Conservation (phyloP, 2,888 invertebrate genomes). For the Apocheima hispidaria region DNA sequence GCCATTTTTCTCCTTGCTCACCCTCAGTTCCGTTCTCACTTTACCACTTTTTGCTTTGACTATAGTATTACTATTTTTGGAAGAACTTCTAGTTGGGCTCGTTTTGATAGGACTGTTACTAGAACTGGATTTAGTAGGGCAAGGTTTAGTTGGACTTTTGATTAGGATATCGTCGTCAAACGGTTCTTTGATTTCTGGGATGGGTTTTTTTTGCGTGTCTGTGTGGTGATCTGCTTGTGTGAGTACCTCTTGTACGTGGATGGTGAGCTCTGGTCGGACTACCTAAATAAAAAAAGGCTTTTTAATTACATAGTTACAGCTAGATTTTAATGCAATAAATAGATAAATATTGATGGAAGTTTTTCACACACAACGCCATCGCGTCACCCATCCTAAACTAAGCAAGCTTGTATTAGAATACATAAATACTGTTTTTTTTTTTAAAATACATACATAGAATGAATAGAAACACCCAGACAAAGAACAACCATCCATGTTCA, state of each 20-base stretch:
- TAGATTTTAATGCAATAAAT: too few species aligned
- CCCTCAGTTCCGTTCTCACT: slow-evolving; percentile 50
- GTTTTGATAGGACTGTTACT: slow-evolving; percentile 36
- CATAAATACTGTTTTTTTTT: too few species aligned
- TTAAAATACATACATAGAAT: too few species aligned
- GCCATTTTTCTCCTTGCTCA: slow-evolving; percentile 45
- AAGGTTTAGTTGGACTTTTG: slow-evolving; percentile 24
- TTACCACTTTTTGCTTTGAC: slow-evolving; percentile 42
- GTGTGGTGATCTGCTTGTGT: slow-evolving; percentile 66
- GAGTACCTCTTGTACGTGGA: slow-evolving; percentile 79
- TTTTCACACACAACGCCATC: too few species aligned
- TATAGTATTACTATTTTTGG: slow-evolving; percentile 18
- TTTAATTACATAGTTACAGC: too few species aligned
- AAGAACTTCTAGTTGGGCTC: slow-evolving; percentile 47
- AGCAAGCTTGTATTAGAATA: too few species aligned
- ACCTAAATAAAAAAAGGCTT: slow-evolving; percentile 53
- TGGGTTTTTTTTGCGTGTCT: slow-evolving; percentile 56
- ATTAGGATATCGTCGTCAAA: slow-evolving; percentile 48
- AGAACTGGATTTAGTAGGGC: slow-evolving; percentile 40
- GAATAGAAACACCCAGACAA: too few species aligned
- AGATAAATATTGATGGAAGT: too few species aligned
- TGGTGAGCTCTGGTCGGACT: slow-evolving; percentile 77
- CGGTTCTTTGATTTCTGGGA: slow-evolving; percentile 77
- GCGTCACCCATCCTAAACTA: too few species aligned
- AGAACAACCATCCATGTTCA: too few species aligned